Conservation (phyloP, 2,888 invertebrate species). For the Pterobdella sp. region DNA sequence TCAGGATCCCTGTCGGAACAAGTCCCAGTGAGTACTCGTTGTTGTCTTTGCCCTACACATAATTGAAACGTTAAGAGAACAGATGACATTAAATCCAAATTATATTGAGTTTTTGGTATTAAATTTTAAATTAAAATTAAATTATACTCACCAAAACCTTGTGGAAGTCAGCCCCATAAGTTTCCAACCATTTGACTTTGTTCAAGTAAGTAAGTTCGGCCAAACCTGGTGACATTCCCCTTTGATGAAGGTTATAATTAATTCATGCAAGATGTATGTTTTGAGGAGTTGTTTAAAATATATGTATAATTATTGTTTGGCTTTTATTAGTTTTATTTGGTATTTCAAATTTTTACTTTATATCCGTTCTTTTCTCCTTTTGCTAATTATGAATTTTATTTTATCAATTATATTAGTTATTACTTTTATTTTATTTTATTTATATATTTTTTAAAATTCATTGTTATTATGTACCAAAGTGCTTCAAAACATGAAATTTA, state of each 20-base stretch:
- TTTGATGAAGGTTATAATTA: slow-evolving; percentile 38
- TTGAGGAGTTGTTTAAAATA: no score
- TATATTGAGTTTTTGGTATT: neutral
- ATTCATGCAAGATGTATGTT: neutral
- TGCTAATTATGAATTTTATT: no score
- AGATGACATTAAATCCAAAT: neutral
- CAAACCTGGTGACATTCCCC: slow-evolving; percentile 85
- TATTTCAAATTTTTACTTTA: no score
- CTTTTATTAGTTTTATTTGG: no score
- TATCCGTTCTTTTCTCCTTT: no score
- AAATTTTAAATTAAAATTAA: neutral
- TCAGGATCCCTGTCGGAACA: slow-evolving; percentile 94
- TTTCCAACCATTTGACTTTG: slow-evolving; percentile 92
- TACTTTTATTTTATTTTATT: no score
- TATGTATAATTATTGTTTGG: no score
- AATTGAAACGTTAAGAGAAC: neutral
- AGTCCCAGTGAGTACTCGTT: slow-evolving; percentile 76
- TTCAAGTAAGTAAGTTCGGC: slow-evolving; percentile 89
- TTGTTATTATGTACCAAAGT: neutral
- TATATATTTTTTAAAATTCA: no score
- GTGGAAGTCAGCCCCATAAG: slow-evolving; percentile 99
- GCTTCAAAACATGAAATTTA: slow-evolving; percentile 21
- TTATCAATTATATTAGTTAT: no score
- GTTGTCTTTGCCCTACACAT: slow-evolving; percentile 32
- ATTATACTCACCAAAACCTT: slow-evolving; percentile 64